Percentiles rank a stretch among this genome's conserved stretches.
phyloP scores from a whole-genome alignment of 2,888 invertebrate species.

The Phyto melanocephala region DNA sequence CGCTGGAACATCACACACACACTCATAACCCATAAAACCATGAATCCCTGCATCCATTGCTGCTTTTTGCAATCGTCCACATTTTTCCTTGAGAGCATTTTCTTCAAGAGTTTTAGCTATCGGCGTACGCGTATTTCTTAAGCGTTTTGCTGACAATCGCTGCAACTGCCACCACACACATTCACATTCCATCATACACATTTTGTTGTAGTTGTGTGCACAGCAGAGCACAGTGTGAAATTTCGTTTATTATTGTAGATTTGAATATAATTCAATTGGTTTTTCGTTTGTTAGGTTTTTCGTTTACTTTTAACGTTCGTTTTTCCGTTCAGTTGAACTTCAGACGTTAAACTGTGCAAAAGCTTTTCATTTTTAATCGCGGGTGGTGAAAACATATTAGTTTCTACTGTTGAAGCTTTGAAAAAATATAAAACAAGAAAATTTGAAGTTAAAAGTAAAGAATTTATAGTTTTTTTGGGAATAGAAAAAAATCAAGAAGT shows the following conservation, averaged over 20 bases:
- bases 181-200: neutral
- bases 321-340: constrained; percentile 75
- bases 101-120: constrained; percentile 31
- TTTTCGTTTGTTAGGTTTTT: constrained; percentile 39
- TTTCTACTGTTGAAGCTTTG: neutral
- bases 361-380: constrained; percentile 69
- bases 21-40: neutral
- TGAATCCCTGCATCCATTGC: constrained; percentile 44
- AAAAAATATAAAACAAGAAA: constrained; percentile 1
- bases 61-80: constrained; percentile 24
- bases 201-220: constrained; percentile 31
- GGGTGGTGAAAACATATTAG: constrained; percentile 63
- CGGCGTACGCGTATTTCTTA: constrained; percentile 52
- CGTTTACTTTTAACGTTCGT: constrained; percentile 58
- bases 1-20: constrained; percentile 15
- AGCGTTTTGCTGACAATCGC: constrained; percentile 57
- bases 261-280: neutral
- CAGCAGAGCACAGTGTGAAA: constrained; percentile 59
- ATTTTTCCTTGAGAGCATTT: constrained; percentile 37
- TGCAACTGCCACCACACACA: neutral
- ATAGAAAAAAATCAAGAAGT: neutral
- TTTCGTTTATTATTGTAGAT: constrained; percentile 38
- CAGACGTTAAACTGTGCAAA: constrained; percentile 78
- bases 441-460: neutral
- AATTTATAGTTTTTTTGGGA: neutral